Evolutionary conservation across 2,113 vertebrate species (phyloP), one percentile per base, ranked within the genome.

Genomic region (Haemorhous mexicanus): DNA sequence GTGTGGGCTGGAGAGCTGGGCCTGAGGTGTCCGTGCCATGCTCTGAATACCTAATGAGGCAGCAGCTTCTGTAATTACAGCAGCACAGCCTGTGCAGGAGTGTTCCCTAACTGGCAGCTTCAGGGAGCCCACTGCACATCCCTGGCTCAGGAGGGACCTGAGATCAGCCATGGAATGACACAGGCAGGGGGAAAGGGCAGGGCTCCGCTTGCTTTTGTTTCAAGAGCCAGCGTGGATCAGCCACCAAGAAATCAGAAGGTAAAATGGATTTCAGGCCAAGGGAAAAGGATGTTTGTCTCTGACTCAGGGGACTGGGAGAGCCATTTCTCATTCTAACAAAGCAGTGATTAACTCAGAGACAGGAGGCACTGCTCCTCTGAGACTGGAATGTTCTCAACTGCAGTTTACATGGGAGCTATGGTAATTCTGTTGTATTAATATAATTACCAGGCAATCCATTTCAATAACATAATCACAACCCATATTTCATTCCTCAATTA

Each of bases 401-500:
- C 63, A 58, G 79, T 76, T 92, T 90, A 67, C 79, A n/a, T 2
- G 43, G 69, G 84, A 86, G 77, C 90, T 66, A 14, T 72, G 63
- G 55, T 69, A 90, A 93, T 91, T 93, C 94, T 87, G 59, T 80
- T 88, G 77, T 79, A 95, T 97, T 96, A 95, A 94, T 95, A 79
- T 93, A 94, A 96, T 96, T 93, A 93, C 90, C 70, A 92, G 83
- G 86, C 91, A 95, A 93, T 97, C 93, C 63, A 86, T 97, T 94
- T 86, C 93, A 85, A 76, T 95, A 97, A 93, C 70, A 70, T 89
- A 89, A 95, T 94, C 93, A 91, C 28, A 44, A 76, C 72, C 72
- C 58, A 67, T 96, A 94, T 93, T 96, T 97, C 93, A 95, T 86
- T 86, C 86, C 50, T 91, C 94, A 96, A 86, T 96, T 97, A 95